Evolutionary conservation across 2,888 invertebrate genomes (phyloP).

Genomic region (Syrphus vitripennis): DNA sequence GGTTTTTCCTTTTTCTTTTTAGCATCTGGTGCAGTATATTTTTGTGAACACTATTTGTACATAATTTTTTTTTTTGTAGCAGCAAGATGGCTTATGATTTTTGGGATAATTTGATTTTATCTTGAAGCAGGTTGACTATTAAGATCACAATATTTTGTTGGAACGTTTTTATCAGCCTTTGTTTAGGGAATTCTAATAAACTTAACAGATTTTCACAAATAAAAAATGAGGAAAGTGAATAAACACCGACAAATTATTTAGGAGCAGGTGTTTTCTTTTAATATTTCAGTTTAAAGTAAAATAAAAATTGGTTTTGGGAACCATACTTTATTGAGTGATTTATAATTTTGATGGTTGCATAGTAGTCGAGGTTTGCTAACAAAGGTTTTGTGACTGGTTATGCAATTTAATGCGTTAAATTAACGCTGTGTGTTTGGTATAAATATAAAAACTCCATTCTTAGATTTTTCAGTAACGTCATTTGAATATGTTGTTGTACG

Average conservation of each 20-base stretch:
- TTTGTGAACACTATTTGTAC: background rate
- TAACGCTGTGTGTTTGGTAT: too few relatives aligned
- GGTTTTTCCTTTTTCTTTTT: slow-evolving; percentile 51
- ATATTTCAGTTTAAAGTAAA: background rate
- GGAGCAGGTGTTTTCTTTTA: background rate
- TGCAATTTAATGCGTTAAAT: background rate
- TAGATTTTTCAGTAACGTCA: too few relatives aligned
- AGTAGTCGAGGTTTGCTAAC: too few relatives aligned
- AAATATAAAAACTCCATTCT: too few relatives aligned
- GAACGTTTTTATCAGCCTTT: background rate
- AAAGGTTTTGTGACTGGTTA: too few relatives aligned
- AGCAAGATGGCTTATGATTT: slow-evolving; percentile 19
- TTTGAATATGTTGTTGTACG: too few relatives aligned
- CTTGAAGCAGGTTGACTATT: slow-evolving; percentile 31
- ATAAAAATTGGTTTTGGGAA: background rate
- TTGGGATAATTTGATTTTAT: slow-evolving; percentile 28
- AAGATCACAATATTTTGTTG: slow-evolving; percentile 7
- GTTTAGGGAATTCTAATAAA: background rate
- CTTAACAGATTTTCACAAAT: background rate
- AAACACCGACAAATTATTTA: background rate
- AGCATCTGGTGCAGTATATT: slow-evolving; percentile 44
- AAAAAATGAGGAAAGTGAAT: background rate
- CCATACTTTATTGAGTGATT: background rate
- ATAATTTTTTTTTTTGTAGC: background rate
- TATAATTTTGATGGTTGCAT: background rate